Conservation (phyloP, 2,888 invertebrate species). For the Nezara viridula region DNA sequence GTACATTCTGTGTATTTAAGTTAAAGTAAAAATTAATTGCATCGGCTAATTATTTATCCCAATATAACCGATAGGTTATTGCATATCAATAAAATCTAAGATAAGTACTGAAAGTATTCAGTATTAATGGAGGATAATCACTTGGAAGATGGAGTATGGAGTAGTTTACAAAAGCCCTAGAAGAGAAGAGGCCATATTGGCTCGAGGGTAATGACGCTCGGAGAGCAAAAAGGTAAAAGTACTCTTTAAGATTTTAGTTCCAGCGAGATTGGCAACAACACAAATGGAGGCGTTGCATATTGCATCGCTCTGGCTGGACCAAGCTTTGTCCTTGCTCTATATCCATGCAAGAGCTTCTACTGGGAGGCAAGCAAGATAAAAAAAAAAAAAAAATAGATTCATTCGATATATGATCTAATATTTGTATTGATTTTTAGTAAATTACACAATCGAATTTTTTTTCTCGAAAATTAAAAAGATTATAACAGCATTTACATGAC, state of each 20-base stretch:
- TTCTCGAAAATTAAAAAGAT: too few relatives aligned
- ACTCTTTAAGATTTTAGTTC: neutral
- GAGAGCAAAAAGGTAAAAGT: slow-evolving; percentile 25
- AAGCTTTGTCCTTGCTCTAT: neutral
- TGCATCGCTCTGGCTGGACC: neutral
- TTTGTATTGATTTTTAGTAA: too few relatives aligned
- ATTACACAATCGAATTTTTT: too few relatives aligned
- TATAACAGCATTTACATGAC: too few relatives aligned
- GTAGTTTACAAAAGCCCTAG: neutral
- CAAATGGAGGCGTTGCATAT: neutral
- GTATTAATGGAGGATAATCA: neutral
- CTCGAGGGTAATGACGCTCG: neutral
- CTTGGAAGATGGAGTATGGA: neutral
- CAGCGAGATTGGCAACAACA: slow-evolving; percentile 27
- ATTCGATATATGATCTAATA: too few relatives aligned
- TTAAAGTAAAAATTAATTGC: too few relatives aligned
- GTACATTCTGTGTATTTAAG: too few relatives aligned
- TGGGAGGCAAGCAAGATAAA: neutral
- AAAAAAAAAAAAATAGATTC: too few relatives aligned
- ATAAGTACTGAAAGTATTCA: too few relatives aligned
- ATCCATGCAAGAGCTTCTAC: neutral
- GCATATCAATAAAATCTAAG: too few relatives aligned
- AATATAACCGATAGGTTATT: too few relatives aligned
- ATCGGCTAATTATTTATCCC: too few relatives aligned
- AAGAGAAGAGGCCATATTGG: neutral